phyloP scores from a whole-genome alignment of 1,140 invertebrate species.

The Aporrectodea caliginosa region DNA sequence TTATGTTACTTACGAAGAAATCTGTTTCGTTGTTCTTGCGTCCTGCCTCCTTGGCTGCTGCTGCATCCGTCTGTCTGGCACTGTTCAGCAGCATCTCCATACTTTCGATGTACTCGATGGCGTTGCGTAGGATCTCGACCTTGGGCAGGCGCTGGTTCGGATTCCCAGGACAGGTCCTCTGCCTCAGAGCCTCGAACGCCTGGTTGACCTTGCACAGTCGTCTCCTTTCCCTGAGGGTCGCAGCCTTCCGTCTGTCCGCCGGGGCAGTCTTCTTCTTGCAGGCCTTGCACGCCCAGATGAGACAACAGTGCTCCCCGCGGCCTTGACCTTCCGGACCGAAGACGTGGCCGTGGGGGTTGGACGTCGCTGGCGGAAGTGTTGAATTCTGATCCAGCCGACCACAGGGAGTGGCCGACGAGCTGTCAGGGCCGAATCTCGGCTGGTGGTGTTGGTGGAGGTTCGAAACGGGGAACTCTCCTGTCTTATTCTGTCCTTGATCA shows the following conservation, averaged over 20 bases:
- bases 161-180: conserved; percentile 85
- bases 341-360: too few relatives aligned
- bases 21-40: background rate
- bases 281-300: conserved; percentile 91
- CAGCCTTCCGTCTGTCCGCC: conserved; percentile 89
- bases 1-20: background rate
- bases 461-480: too few relatives aligned
- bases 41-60: background rate
- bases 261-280: conserved; percentile 93
- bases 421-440: too few relatives aligned
- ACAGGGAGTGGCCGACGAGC: too few relatives aligned
- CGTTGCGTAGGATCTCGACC: conserved; percentile 91
- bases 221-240: conserved; percentile 85
- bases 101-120: conserved; percentile 96
- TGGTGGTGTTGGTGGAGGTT: too few relatives aligned
- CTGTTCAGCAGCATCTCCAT: conserved; percentile 64
- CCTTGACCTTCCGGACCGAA: background rate
- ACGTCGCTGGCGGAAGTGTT: too few relatives aligned
- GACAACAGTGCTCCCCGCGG: conserved; percentile 64
- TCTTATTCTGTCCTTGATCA: too few relatives aligned
- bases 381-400: too few relatives aligned
- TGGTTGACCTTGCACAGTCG: conserved; percentile 94
- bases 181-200: conserved; percentile 90
- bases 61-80: background rate
- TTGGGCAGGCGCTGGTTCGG: conserved; percentile 86